Base-by-base conservation (phyloP, 2,113 vertebrate species). In the Tenebrosternarchus preto region DNA sequence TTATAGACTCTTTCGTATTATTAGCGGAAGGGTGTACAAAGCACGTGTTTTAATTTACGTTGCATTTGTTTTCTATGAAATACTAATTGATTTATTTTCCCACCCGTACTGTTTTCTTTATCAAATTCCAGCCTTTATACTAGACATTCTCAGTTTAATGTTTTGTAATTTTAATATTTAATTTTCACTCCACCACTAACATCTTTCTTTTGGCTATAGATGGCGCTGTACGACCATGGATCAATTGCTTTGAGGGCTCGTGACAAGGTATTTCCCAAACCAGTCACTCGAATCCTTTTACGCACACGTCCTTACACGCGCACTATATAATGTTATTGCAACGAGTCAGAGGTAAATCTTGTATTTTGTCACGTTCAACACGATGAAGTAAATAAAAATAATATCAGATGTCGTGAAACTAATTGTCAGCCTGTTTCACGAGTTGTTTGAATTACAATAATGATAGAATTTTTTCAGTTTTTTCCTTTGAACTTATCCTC, bases 191-290 rank as follows among this genome's bases (percentile, higher is more conserved):
- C 19, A 15, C 1, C 19, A 3, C 17, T 25, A 46, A 16, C 1
- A 19, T 17, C 16, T 59, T 8, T n/a, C 3, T n/a, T 2, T 31
- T n/a, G 33, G 15, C 64, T 12, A 25, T 33, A 81, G 80, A 8
- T 81, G 80, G 73, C 80, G 80, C 80, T 63, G 15, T 22, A 43
- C 2, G 4, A 8, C 33, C 36, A 36, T 17, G n/a, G 19, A 8
- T 7, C 33, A n/a, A 2, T 11, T 20, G 19, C 64, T 36, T 22
- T 36, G 31, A 24, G 64, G 31, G 64, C 64, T 68, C 64, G 64
- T 68, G 55, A 53, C 90, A 89, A 90, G 92, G 92, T 93, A 92
- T 94, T 94, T 94, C 92, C 93, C 91, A 89, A 90, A 92, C 84
- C 90, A 90, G 86, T 71, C 89, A 87, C 76, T 22, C 78, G 81